A percentile compares a stretch with the other conserved stretches of the same genome.
Evolutionary conservation across 37 sponge, comb jelly and placozoan genomes (phyloP).

Genomic region (Lycopodina hypogea): DNA sequence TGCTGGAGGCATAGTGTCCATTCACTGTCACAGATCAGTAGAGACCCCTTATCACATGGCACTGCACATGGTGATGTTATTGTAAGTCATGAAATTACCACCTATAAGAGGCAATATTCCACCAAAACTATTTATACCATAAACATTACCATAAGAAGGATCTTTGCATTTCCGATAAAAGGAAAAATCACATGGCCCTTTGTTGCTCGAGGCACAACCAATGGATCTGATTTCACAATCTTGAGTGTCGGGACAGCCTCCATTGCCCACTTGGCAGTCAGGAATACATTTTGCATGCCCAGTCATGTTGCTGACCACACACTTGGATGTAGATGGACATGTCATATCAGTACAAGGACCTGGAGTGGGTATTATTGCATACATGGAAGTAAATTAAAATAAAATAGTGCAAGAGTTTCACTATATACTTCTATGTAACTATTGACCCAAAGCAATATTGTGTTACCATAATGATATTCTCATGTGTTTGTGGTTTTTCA

Average conservation of each 20-base stretch:
- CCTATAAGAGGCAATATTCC: too few relatives aligned
- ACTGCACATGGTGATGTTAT: conserved; percentile 6
- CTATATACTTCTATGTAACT: too few relatives aligned
- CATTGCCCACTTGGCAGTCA: conserved; percentile 10
- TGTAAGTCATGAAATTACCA: too few relatives aligned
- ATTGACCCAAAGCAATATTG: too few relatives aligned
- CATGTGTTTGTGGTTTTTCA: too few relatives aligned
- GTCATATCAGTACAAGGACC: background rate
- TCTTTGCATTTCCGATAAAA: background rate
- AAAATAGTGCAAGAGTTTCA: too few relatives aligned
- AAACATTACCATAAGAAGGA: conserved; percentile 6
- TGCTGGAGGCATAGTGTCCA: background rate
- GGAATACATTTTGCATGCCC: conserved; percentile 1
- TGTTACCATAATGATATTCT: too few relatives aligned
- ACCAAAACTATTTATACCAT: too few relatives aligned
- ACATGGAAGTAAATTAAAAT: background rate
- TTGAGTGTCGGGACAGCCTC: conserved; percentile 8
- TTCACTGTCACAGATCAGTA: conserved; percentile 3
- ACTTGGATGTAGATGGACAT: background rate
- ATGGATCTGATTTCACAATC: background rate
- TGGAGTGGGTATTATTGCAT: background rate
- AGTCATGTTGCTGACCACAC: background rate
- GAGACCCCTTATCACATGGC: background rate
- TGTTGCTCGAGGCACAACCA: background rate
- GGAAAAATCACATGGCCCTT: background rate